Conservation (phyloP, 2,888 invertebrate genomes). For the Pandemis heparana region DNA sequence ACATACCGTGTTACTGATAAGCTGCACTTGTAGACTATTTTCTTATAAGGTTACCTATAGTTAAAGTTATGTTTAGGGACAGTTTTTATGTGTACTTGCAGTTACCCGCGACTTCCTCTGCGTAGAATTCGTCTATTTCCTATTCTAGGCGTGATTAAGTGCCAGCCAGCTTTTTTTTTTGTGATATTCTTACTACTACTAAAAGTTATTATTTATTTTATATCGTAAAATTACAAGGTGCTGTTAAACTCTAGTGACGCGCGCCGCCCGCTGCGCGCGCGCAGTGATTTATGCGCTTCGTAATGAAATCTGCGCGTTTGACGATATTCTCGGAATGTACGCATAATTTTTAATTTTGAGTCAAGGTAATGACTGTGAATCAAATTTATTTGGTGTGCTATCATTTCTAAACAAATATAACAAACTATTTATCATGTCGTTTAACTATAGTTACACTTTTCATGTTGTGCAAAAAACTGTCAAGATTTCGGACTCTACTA, state of each 20-base stretch:
- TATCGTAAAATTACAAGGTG: slow-evolving; percentile 20
- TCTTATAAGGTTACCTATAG: too few species aligned
- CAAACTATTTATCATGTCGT: background rate
- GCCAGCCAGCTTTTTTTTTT: background rate
- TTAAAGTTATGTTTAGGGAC: too few species aligned
- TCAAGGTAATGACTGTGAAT: background rate
- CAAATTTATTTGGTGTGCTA: background rate
- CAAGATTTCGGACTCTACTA: too few species aligned
- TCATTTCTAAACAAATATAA: background rate
- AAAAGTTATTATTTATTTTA: background rate
- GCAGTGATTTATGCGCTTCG: slow-evolving; percentile 26
- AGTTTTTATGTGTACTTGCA: too few species aligned
- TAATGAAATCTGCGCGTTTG: slow-evolving; percentile 35
- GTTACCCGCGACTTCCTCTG: too few species aligned
- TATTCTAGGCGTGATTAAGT: too few species aligned
- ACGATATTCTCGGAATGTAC: slow-evolving; percentile 23
- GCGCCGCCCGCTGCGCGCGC: slow-evolving; percentile 32
- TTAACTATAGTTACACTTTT: too few species aligned
- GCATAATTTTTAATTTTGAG: background rate
- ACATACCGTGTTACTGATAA: background rate
- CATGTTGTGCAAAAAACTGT: too few species aligned
- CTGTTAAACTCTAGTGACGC: slow-evolving; percentile 8
- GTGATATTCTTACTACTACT: background rate
- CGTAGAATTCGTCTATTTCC: too few species aligned
- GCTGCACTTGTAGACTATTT: background rate